Evolutionary conservation across 2,113 vertebrate genomes (phyloP).

Genomic region (Oxyura jamaicensis): DNA sequence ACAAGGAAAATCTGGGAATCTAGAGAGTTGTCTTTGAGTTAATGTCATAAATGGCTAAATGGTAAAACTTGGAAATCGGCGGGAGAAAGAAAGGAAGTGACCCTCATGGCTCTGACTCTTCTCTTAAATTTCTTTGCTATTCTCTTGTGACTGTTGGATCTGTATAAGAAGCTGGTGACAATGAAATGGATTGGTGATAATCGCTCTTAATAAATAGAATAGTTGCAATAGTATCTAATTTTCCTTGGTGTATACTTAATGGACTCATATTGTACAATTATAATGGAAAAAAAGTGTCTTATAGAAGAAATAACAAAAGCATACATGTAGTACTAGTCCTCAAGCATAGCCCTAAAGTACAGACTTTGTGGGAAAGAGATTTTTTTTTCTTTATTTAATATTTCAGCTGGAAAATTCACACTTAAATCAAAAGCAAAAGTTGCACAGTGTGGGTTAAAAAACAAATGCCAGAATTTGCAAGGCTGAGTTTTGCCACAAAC

Average conservation of each 20-base stretch:
- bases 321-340: not conserved
- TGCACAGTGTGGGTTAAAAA: not conserved
- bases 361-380: not conserved
- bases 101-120: not conserved
- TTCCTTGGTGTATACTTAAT: not conserved
- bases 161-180: not conserved
- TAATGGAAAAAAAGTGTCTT: not conserved
- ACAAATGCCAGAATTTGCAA: not conserved
- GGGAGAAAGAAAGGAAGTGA: not conserved
- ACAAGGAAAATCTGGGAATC: not conserved
- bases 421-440: not conserved
- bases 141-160: not conserved
- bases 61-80: not conserved
- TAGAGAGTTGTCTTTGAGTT: not conserved
- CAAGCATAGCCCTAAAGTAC: not conserved
- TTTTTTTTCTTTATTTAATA: not conserved
- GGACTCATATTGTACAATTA: not conserved
- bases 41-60: not conserved
- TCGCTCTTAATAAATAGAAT: conserved; percentile 3
- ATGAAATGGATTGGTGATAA: not conserved
- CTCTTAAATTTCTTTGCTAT: not conserved
- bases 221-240: not conserved
- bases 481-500: not conserved
- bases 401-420: not conserved
- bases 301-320: not conserved